Evolutionary conservation across 2,888 invertebrate species (phyloP), one percentile per base, ranked within the genome.

Genomic region (Clitarchus hookeri): DNA sequence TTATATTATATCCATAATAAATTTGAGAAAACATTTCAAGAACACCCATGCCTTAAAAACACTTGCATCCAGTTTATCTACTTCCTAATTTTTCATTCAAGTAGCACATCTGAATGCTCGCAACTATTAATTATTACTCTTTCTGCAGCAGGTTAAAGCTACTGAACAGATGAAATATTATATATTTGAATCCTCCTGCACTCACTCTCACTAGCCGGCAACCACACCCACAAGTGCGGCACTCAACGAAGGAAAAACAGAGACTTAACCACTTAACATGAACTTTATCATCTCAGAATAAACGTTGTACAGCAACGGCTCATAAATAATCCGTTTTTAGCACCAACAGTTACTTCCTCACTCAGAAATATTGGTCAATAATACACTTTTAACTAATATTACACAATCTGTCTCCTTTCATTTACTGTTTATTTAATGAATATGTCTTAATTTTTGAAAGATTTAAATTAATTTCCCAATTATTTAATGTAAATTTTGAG

Each of bases 11-110:
- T 16, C 16, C n/a, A 11, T 65, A 65, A 65, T 65, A 19, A 65
- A n/a, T 65, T 65, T 65, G n/a, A n/a, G 65, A 65, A n/a, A 65
- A 65, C 65, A 65, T 65, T 65, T 65, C 65, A 65, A 65, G 65
- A 65, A 65, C 65, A 65, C 65, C 65, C 65, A 65, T 65, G 65
- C 65, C 65, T 65, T 16, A 65, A 48, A 65, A 65, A 11, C 65
- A 65, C 65, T 65, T 65, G 65, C 65, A 65, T 65, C 16, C 65
- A 65, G 65, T 65, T 36, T 65, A 65, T 65, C 65, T 65, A 65
- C 65, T 12, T 65, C n/a, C 65, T 65, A 65, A n/a, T 12, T 65
- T 65, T n/a, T 65, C 65, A 65, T n/a, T 65, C 65, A 65, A 65
- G 65, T 65, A 65, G 11, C 65, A 23, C 65, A 65, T 65, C 65